Evolutionary conservation across 2,888 invertebrate genomes (phyloP).

Genomic region (Strigamia transsilvanica): DNA sequence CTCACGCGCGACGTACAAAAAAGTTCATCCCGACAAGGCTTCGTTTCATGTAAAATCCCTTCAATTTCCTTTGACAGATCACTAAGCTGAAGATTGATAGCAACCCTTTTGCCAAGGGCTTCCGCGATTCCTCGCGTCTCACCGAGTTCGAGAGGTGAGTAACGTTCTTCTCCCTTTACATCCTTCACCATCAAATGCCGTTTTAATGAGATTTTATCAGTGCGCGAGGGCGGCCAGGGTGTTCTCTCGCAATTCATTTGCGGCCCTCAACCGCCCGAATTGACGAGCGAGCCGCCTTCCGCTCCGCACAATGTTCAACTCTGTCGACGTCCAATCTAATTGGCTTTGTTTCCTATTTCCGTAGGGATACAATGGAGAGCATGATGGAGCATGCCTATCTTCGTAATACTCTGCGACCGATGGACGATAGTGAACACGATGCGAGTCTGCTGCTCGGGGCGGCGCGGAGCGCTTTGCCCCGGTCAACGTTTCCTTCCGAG

Average conservation of each 20-base stretch:
- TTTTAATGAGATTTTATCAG: slow-evolving; percentile 55
- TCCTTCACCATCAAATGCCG: slow-evolving; percentile 50
- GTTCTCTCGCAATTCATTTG: slow-evolving; percentile 51
- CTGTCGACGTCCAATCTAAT: slow-evolving; percentile 4
- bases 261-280: slow-evolving; percentile 32
- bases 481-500: slow-evolving; percentile 50
- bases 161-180: slow-evolving; percentile 40
- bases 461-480: slow-evolving; percentile 49
- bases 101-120: slow-evolving; percentile 98
- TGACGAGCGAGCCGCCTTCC: slow-evolving; percentile 31
- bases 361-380: slow-evolving; percentile 83
- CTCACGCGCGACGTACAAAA: slow-evolving; percentile 37
- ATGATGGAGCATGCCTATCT: slow-evolving; percentile 80
- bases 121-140: slow-evolving; percentile 93
- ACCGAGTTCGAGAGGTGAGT: slow-evolving; percentile 87
- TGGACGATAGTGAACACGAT: slow-evolving; percentile 73
- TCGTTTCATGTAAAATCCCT: slow-evolving; percentile 45
- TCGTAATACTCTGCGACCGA: slow-evolving; percentile 77
- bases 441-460: slow-evolving; percentile 44
- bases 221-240: slow-evolving; percentile 2
- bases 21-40: slow-evolving; percentile 33
- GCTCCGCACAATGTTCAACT: background rate
- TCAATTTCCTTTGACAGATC: slow-evolving; percentile 75
- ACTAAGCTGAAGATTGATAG: slow-evolving; percentile 98
- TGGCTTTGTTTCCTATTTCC: slow-evolving; percentile 41